Evolutionary conservation across 92 coral and sea anemone species (phyloP).

Genomic region (Porites evermanni): DNA sequence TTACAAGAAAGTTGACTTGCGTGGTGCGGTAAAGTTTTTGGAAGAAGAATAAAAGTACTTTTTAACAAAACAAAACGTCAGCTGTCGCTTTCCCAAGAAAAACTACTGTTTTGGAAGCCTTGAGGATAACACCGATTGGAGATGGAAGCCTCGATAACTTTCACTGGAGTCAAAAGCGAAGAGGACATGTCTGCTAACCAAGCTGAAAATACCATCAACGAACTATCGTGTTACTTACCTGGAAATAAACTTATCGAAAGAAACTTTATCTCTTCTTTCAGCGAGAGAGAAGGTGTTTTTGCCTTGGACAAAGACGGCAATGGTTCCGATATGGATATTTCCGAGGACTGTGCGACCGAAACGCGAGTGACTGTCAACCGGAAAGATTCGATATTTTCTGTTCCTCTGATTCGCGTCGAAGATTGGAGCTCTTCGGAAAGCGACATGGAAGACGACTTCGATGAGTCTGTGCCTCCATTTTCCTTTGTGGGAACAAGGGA

Average conservation of each 20-base stretch:
- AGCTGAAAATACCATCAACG: not conserved
- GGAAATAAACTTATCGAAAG: not conserved
- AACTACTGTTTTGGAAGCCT: not conserved
- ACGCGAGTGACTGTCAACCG: slow-evolving; percentile 11
- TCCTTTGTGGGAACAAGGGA: slow-evolving; percentile 46
- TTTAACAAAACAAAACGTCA: not conserved
- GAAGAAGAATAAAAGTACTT: not conserved
- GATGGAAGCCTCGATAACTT: slow-evolving; percentile 9
- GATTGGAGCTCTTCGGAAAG: slow-evolving; percentile 71
- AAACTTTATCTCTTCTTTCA: not conserved
- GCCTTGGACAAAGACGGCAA: slow-evolving; percentile 20
- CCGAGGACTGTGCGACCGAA: slow-evolving; percentile 43
- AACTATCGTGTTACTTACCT: slow-evolving; percentile 3
- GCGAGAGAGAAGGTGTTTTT: not conserved
- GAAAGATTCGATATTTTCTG: slow-evolving; percentile 35
- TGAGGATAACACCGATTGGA: not conserved
- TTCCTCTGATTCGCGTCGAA: slow-evolving; percentile 73
- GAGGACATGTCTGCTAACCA: slow-evolving; percentile 3
- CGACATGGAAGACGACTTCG: slow-evolving; percentile 45
- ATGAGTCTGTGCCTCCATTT: slow-evolving; percentile 35
- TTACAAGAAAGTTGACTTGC: not conserved
- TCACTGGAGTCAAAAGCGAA: not conserved
- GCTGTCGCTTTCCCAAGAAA: slow-evolving; percentile 1
- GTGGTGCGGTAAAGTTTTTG: not conserved
- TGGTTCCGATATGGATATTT: slow-evolving; percentile 34